Conservation (phyloP, 1,140 invertebrate species). For the Calliphora vicina region DNA sequence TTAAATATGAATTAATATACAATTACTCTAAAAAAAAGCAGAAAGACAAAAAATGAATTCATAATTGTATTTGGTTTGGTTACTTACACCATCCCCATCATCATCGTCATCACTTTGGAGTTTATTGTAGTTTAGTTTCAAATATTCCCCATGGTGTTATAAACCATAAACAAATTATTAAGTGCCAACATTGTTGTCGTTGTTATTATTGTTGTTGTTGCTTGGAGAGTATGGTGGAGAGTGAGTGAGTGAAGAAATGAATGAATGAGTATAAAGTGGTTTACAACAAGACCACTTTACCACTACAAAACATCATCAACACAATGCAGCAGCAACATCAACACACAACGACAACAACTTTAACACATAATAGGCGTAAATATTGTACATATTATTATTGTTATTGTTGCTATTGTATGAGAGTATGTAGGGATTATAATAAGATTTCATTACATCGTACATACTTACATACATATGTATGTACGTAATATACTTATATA, state of each 20-base stretch:
- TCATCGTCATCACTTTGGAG: background rate
- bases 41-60: background rate
- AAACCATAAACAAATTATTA: slow-evolving; percentile 19
- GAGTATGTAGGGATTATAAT: background rate
- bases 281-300: no score
- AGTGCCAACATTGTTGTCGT: background rate
- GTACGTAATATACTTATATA: no score
- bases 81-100: background rate
- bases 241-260: background rate
- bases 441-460: background rate
- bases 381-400: background rate
- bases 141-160: background rate
- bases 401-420: background rate
- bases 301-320: background rate
- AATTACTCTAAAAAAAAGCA: background rate
- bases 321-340: background rate
- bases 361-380: slow-evolving; percentile 3
- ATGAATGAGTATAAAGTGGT: no score
- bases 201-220: background rate
- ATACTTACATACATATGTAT: background rate
- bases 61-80: background rate
- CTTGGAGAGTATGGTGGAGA: background rate
- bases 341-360: background rate
- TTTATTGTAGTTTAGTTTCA: background rate
- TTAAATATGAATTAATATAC: background rate